Evolutionary conservation across 2,113 vertebrate species (phyloP).

Genomic region (Odontesthes bonariensis): DNA sequence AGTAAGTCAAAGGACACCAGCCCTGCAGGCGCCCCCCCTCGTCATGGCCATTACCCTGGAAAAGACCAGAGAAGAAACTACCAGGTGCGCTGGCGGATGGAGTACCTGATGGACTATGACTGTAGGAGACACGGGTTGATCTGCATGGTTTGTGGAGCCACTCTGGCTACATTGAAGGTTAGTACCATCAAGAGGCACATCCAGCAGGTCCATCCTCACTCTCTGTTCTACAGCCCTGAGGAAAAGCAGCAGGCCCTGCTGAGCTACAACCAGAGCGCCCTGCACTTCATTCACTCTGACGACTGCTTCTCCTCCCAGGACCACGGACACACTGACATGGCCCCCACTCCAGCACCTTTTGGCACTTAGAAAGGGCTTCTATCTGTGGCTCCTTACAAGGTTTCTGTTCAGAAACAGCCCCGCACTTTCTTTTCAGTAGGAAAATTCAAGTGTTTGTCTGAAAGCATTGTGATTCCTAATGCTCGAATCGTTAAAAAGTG

Average conservation of each 20-base stretch:
- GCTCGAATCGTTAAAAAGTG: background rate
- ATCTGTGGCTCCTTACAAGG: background rate
- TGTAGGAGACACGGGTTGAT: slow-evolving; percentile 86
- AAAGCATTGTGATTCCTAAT: background rate
- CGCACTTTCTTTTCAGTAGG: slow-evolving; percentile 7
- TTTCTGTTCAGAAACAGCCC: slow-evolving; percentile 50
- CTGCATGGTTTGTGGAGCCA: slow-evolving; percentile 89
- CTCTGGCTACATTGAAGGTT: slow-evolving; percentile 88
- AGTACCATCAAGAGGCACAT: slow-evolving; percentile 91
- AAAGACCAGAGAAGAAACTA: slow-evolving; percentile 92
- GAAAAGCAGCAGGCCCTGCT: slow-evolving; percentile 87
- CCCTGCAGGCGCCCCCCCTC: slow-evolving; percentile 10
- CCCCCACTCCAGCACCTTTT: slow-evolving; percentile 6
- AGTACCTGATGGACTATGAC: slow-evolving; percentile 95
- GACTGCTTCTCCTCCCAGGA: slow-evolving; percentile 81
- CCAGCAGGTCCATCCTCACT: slow-evolving; percentile 91
- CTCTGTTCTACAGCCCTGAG: slow-evolving; percentile 85
- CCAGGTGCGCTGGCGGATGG: slow-evolving; percentile 90
- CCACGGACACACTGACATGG: slow-evolving; percentile 58
- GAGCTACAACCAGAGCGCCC: slow-evolving; percentile 85
- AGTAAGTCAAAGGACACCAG: slow-evolving; percentile 3
- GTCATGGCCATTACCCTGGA: slow-evolving; percentile 83
- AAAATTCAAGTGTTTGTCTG: slow-evolving; percentile 14
- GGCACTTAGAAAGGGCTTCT: slow-evolving; percentile 62
- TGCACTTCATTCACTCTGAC: slow-evolving; percentile 79